Conservation (phyloP, 92 coral and sea anemone genomes). For the Palythoa heliodiscus region DNA sequence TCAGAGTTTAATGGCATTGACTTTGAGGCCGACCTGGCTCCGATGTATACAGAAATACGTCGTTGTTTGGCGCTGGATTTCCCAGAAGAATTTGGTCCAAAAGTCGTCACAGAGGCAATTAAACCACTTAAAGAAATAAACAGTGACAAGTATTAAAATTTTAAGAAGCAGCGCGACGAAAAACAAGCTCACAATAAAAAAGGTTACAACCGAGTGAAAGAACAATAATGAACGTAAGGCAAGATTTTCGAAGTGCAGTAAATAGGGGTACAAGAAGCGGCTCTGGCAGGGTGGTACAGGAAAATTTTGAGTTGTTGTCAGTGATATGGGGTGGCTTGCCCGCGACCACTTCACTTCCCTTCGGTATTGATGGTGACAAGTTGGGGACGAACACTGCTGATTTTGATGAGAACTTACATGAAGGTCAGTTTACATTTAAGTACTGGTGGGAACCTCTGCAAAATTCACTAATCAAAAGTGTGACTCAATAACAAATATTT, state of each 20-base stretch:
- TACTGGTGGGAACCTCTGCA: constrained; percentile 27
- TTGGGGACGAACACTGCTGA: constrained; percentile 10
- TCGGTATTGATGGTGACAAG: constrained; percentile 44
- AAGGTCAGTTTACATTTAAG: constrained; percentile 11
- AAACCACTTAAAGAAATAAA: constrained; percentile 41
- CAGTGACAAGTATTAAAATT: constrained; percentile 29
- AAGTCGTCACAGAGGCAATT: constrained; percentile 40
- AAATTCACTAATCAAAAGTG: neutral
- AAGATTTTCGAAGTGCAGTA: constrained; percentile 25
- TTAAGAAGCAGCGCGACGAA: constrained; percentile 31
- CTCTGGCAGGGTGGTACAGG: constrained; percentile 23
- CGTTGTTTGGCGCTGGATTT: constrained; percentile 48
- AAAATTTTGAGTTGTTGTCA: constrained; percentile 15
- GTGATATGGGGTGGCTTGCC: constrained; percentile 42
- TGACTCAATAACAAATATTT: constrained; percentile 25
- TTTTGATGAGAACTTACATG: constrained; percentile 16
- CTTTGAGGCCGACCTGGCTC: constrained; percentile 35
- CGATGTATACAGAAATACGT: constrained; percentile 42
- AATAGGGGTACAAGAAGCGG: constrained; percentile 47
- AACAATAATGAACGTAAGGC: neutral
- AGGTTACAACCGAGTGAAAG: constrained; percentile 51
- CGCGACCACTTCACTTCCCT: constrained; percentile 25
- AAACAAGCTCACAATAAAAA: constrained; percentile 25
- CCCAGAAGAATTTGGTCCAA: constrained; percentile 51
- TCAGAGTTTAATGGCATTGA: constrained; percentile 15